Percentiles rank a stretch among this genome's conserved stretches.
Evolutionary conservation across 2,113 vertebrate genomes (phyloP).

Genomic region (Lontra canadensis): DNA sequence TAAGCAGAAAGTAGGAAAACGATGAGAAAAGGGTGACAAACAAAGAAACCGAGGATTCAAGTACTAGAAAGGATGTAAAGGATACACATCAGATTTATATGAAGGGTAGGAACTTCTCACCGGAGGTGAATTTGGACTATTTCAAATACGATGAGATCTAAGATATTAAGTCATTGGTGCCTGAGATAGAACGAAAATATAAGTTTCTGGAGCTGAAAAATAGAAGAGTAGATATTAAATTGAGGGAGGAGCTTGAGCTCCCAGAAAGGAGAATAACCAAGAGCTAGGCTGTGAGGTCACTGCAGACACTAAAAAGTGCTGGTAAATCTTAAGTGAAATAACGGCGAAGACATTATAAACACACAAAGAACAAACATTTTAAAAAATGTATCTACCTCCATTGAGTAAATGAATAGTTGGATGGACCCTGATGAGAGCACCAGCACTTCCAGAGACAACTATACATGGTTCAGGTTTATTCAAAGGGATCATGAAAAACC

Average conservation of each 20-base stretch:
- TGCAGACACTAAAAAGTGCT: neutral
- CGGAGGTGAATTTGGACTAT: neutral
- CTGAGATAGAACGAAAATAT: neutral
- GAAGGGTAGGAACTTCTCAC: neutral
- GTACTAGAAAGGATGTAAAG: neutral
- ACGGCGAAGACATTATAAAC: neutral
- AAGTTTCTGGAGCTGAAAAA: neutral
- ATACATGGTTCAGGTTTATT: neutral
- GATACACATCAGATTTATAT: neutral
- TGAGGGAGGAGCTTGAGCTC: neutral
- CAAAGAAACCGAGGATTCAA: neutral
- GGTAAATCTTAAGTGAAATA: neutral
- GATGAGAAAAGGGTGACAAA: neutral
- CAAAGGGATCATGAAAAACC: neutral
- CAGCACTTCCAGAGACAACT: neutral
- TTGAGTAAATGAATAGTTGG: neutral
- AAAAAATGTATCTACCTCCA: neutral
- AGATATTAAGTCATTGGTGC: neutral
- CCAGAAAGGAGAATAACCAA: neutral
- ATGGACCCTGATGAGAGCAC: neutral
- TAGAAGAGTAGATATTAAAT: neutral
- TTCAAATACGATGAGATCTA: neutral
- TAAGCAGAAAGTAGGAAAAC: neutral
- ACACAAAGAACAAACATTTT: neutral
- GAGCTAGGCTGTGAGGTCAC: neutral